phyloP scores from a whole-genome alignment of 2,797 vertebrate genomes.

The Chelon labrosus region DNA sequence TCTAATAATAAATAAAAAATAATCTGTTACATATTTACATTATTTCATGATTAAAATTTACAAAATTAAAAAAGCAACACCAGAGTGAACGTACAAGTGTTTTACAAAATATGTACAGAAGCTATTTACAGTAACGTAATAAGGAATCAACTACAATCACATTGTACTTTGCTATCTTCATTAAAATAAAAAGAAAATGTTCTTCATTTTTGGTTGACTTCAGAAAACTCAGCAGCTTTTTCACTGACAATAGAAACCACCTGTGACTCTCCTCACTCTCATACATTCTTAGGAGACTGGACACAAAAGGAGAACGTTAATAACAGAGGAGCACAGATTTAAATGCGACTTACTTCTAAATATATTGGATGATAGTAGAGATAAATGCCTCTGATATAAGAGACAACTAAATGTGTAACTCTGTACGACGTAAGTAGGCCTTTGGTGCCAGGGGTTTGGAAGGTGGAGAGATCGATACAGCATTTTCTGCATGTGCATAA shows the following conservation, averaged over 20 bases:
- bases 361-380: neutral
- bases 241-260: conserved; percentile 55
- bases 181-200: conserved; percentile 35
- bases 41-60: conserved; percentile 70
- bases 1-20: conserved; percentile 82
- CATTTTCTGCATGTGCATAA: conserved; percentile 24
- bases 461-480: conserved; percentile 43
- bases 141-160: conserved; percentile 39
- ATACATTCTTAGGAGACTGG: neutral
- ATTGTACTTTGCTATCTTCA: conserved; percentile 41
- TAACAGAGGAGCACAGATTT: conserved; percentile 1
- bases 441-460: neutral
- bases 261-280: conserved; percentile 3
- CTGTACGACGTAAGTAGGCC: neutral
- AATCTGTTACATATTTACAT: conserved; percentile 75
- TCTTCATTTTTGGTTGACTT: conserved; percentile 69
- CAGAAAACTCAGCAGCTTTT: conserved; percentile 68
- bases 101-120: conserved; percentile 75
- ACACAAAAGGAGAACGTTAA: conserved; percentile 13
- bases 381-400: conserved; percentile 2
- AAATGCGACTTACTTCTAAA: conserved; percentile 2
- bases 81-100: conserved; percentile 42
- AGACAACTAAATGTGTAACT: conserved; percentile 25
- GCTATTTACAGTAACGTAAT: conserved; percentile 73
- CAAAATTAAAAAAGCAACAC: conserved; percentile 62